phyloP scores from a whole-genome alignment of 2,797 vertebrate genomes.

The Anisognathus igniventris region DNA sequence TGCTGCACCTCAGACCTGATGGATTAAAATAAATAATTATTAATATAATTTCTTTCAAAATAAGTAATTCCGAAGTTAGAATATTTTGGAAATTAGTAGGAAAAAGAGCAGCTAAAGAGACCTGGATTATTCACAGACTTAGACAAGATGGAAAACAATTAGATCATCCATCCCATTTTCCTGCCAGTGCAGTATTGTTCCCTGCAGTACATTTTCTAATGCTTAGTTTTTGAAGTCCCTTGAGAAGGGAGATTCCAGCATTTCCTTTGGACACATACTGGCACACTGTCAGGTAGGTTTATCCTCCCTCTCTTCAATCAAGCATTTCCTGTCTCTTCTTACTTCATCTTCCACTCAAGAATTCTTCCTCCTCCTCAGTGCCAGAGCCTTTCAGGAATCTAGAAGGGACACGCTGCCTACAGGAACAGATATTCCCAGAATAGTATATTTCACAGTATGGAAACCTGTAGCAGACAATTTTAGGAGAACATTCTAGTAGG shows the following conservation, averaged over 20 bases:
- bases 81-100: background rate
- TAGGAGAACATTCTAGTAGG: background rate
- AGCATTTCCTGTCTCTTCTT: background rate
- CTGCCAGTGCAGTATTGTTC: constrained; percentile 19
- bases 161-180: constrained; percentile 19
- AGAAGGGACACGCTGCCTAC: background rate
- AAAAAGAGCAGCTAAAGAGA: background rate
- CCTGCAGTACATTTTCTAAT: constrained; percentile 22
- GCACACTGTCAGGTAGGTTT: background rate
- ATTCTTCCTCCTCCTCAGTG: background rate
- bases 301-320: background rate
- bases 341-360: background rate
- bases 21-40: background rate
- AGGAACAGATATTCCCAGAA: background rate
- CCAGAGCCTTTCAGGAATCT: background rate
- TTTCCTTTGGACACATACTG: constrained; percentile 13
- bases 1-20: background rate
- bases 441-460: background rate
- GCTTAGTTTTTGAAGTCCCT: constrained; percentile 8
- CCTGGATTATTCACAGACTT: constrained; percentile 4
- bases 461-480: background rate
- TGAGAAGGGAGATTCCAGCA: background rate
- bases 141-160: constrained; percentile 33
- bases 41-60: background rate
- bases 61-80: background rate